Evolutionary conservation across 2,797 vertebrate species (phyloP).

Genomic region (Aldrovandia affinis): DNA sequence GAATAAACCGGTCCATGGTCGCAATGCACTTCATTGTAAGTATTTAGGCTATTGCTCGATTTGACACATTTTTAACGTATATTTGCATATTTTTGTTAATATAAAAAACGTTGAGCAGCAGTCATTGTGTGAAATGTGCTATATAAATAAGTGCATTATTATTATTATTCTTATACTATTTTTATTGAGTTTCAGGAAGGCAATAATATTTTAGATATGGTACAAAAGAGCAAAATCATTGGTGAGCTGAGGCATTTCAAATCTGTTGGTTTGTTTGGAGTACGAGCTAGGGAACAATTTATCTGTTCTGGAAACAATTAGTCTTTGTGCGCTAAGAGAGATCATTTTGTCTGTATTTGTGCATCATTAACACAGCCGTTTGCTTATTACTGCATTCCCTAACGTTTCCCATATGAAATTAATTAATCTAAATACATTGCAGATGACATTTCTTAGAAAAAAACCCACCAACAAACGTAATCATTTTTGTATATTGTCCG

Average conservation of each 20-base stretch:
- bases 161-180: too few relatives aligned
- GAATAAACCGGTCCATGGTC: too few relatives aligned
- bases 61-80: too few relatives aligned
- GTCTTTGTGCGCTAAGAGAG: constrained; percentile 59
- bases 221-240: neutral
- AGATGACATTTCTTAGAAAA: neutral
- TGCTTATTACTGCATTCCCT: constrained; percentile 11
- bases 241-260: neutral
- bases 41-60: too few relatives aligned
- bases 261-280: constrained; percentile 49
- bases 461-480: neutral
- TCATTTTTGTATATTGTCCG: neutral
- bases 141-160: too few relatives aligned
- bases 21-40: too few relatives aligned
- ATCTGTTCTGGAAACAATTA: constrained; percentile 74
- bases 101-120: too few relatives aligned
- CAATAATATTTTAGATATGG: neutral
- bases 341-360: constrained; percentile 19
- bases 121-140: too few relatives aligned
- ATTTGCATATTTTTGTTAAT: too few relatives aligned
- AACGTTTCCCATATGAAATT: constrained; percentile 9
- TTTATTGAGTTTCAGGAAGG: too few relatives aligned
- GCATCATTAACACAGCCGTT: constrained; percentile 14
- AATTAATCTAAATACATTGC: neutral
- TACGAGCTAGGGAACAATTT: constrained; percentile 65